These are phyloP conservation scores for Leucophenga montana DNA, from an alignment of 2,888 invertebrate species.

Conservation along the genomic window DNA sequence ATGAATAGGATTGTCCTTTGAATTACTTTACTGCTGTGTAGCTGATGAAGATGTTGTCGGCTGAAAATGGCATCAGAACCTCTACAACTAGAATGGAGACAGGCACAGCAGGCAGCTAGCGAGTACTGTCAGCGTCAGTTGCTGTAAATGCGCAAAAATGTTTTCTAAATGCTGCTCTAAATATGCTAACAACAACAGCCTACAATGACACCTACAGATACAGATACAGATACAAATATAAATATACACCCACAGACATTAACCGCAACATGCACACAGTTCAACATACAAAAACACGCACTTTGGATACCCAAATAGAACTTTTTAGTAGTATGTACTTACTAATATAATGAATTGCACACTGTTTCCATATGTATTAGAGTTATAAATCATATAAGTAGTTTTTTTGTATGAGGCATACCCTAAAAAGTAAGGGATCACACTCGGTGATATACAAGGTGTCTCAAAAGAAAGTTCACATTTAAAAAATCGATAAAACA, in stretches of 20 bases:
- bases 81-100: neutral
- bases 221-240: too few species aligned
- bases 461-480: too few species aligned
- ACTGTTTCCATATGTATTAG: too few species aligned
- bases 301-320: neutral
- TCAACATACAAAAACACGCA: neutral
- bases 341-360: too few species aligned
- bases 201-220: neutral
- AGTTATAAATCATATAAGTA: too few species aligned
- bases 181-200: conserved; percentile 7
- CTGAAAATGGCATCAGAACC: neutral
- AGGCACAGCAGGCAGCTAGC: neutral
- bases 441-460: too few species aligned
- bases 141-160: conserved; percentile 16
- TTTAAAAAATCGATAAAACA: too few species aligned
- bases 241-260: too few species aligned
- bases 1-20: conserved; percentile 18
- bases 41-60: conserved; percentile 4
- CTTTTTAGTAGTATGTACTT: too few species aligned
- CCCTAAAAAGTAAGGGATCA: too few species aligned
- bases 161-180: neutral
- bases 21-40: conserved; percentile 9
- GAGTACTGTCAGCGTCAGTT: conserved; percentile 15
- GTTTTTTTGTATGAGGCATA: too few species aligned
- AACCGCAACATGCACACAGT: neutral